Evolutionary conservation across 1,140 invertebrate species (phyloP), one percentile per base, ranked within the genome.

Genomic region (Pectinophora gossypiella): DNA sequence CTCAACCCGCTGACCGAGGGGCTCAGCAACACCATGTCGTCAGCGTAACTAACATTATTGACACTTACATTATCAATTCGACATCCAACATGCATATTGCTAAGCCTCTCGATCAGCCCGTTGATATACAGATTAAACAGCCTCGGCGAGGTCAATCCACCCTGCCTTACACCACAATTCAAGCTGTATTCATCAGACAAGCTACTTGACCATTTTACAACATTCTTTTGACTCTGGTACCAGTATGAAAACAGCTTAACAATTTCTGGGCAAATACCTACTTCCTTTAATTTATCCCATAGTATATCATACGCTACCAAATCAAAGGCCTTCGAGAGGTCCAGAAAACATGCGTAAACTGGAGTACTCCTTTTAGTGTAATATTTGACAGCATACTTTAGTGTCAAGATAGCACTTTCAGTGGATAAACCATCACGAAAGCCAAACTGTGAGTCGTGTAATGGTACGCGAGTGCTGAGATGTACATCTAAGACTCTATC

Each of bases 91-190:
- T n/a, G n/a, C n/a, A n/a, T n/a, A n/a, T n/a, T n/a, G n/a, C n/a
- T n/a, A n/a, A n/a, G n/a, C n/a, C n/a, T n/a, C n/a, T n/a, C n/a
- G n/a, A n/a, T n/a, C n/a, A n/a, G n/a, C n/a, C n/a, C n/a, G n/a
- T n/a, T n/a, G n/a, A n/a, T n/a, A n/a, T n/a, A n/a, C n/a, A n/a
- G n/a, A n/a, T n/a, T n/a, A n/a, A n/a, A n/a, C n/a, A n/a, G n/a
- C n/a, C n/a, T n/a, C n/a, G n/a, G n/a, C n/a, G n/a, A n/a, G 38
- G 43, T 45, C 7, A 38, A n/a, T n/a, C 36, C 36, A 3, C 36
- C 36, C 36, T 38, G 36, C 36, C 36, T 38, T n/a, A 38, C 36
- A 3, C 36, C 36, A 38, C 36, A 38, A 4, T 38, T n/a, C 36
- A 38, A n/a, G 4, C 7, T 10, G 13, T 38, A 38, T 15, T 9